These are phyloP conservation scores for Synergus gifuensis DNA, from an alignment of 2,888 invertebrate species.

Conservation along the genomic window DNA sequence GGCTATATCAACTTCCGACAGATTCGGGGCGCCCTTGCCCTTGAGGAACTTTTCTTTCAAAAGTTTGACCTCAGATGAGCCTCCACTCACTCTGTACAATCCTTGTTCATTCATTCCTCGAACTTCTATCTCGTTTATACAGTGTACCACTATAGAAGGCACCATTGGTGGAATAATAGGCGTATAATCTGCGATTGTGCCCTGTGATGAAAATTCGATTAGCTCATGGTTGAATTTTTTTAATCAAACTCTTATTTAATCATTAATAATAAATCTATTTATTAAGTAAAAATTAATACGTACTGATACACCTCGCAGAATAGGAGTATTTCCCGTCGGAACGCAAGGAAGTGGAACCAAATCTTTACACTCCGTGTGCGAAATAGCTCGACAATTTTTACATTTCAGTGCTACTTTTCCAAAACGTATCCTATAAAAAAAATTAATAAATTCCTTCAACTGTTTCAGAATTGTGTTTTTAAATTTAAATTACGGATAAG, in stretches of 20 bases:
- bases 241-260: slow-evolving; percentile 7
- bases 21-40: slow-evolving; percentile 90
- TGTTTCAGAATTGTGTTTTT: no score
- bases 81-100: slow-evolving; percentile 94
- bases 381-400: slow-evolving; percentile 89
- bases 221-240: not conserved
- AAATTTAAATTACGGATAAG: no score
- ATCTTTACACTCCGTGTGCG: slow-evolving; percentile 92
- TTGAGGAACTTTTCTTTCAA: slow-evolving; percentile 92
- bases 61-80: slow-evolving; percentile 91
- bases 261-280: not conserved
- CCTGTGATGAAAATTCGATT: slow-evolving; percentile 76
- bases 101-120: slow-evolving; percentile 93
- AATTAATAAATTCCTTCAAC: not conserved
- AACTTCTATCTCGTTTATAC: slow-evolving; percentile 95
- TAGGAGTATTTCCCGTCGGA: slow-evolving; percentile 85
- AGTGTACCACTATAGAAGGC: slow-evolving; percentile 95
- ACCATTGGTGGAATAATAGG: slow-evolving; percentile 94
- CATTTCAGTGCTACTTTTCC: slow-evolving; percentile 91
- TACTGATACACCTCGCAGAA: slow-evolving; percentile 80
- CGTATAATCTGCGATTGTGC: slow-evolving; percentile 91
- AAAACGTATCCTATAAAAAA: slow-evolving; percentile 86
- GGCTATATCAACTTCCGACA: slow-evolving; percentile 88
- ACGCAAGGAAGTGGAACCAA: slow-evolving; percentile 92
- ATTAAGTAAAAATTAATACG: slow-evolving; percentile 50